These are phyloP conservation scores for Lysandra bellargus DNA, from an alignment of 2,888 invertebrate species.

Conservation along the genomic window DNA sequence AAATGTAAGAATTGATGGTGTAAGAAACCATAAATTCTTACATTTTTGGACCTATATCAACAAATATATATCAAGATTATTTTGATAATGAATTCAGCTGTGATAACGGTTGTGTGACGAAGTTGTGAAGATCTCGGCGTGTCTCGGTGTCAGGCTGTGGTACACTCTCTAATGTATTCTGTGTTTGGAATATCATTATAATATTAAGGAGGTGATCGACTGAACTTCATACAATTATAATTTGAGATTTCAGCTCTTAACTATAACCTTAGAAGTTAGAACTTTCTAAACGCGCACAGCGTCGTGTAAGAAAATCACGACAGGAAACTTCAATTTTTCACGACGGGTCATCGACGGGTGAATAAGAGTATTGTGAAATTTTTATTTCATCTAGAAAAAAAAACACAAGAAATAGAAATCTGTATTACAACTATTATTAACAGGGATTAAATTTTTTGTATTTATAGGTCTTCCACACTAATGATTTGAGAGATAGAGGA, in stretches of 20 bases:
- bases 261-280: not conserved
- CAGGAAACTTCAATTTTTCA: too few species aligned
- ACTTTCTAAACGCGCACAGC: not conserved
- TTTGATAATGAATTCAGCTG: constrained; percentile 3
- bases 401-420: too few species aligned
- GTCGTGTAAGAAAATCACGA: too few species aligned
- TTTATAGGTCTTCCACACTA: too few species aligned
- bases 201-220: constrained; percentile 64
- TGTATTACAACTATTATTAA: too few species aligned
- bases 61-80: not conserved
- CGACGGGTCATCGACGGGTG: too few species aligned
- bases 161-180: constrained; percentile 70
- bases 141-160: constrained; percentile 40
- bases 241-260: constrained; percentile 57
- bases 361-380: too few species aligned
- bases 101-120: constrained; percentile 6
- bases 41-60: not conserved
- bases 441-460: too few species aligned
- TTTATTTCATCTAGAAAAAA: too few species aligned
- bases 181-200: constrained; percentile 78
- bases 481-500: too few species aligned
- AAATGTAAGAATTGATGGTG: too few species aligned
- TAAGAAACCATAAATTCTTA: not conserved
- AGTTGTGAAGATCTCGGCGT: not conserved
- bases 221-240: constrained; percentile 64